Evolutionary conservation across 2,888 invertebrate genomes (phyloP).

Genomic region (Ptychoptera contaminata): DNA sequence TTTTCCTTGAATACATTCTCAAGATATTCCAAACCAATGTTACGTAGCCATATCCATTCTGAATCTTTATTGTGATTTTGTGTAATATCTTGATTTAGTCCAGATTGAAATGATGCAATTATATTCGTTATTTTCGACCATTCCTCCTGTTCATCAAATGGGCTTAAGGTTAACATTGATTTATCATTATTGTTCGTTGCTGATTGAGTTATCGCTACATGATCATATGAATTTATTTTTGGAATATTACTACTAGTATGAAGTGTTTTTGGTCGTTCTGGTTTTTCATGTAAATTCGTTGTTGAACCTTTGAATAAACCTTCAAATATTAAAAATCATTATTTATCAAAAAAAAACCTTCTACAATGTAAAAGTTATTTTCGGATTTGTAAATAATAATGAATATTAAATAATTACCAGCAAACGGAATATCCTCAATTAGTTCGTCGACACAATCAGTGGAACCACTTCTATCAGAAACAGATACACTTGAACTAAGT

Average conservation of each 20-base stretch:
- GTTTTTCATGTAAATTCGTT: slow-evolving; percentile 43
- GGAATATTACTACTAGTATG: slow-evolving; percentile 18
- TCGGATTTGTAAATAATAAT: slow-evolving; percentile 6
- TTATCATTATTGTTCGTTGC: neutral
- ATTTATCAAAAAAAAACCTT: no score
- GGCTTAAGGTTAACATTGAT: slow-evolving; percentile 36
- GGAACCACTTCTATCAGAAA: slow-evolving; percentile 57
- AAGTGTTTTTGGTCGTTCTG: slow-evolving; percentile 14
- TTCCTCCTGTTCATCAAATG: slow-evolving; percentile 86
- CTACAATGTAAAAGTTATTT: slow-evolving; percentile 6
- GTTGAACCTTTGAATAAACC: slow-evolving; percentile 74
- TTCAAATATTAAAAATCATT: slow-evolving; percentile 29
- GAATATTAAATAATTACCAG: slow-evolving; percentile 62
- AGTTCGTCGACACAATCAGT: slow-evolving; percentile 74
- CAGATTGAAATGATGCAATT: slow-evolving; percentile 85
- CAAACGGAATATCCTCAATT: slow-evolving; percentile 73
- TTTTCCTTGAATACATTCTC: slow-evolving; percentile 68
- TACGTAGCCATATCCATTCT: neutral
- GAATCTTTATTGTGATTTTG: neutral
- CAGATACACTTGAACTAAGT: slow-evolving; percentile 51
- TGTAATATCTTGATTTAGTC: slow-evolving; percentile 45
- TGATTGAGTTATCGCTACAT: slow-evolving; percentile 2
- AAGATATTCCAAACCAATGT: slow-evolving; percentile 50
- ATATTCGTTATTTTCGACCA: slow-evolving; percentile 95
- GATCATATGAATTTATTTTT: neutral